Percentiles rank a stretch among this genome's conserved stretches.
Conservation (phyloP, 2,113 vertebrate species). For the Elaphurus davidianus region DNA sequence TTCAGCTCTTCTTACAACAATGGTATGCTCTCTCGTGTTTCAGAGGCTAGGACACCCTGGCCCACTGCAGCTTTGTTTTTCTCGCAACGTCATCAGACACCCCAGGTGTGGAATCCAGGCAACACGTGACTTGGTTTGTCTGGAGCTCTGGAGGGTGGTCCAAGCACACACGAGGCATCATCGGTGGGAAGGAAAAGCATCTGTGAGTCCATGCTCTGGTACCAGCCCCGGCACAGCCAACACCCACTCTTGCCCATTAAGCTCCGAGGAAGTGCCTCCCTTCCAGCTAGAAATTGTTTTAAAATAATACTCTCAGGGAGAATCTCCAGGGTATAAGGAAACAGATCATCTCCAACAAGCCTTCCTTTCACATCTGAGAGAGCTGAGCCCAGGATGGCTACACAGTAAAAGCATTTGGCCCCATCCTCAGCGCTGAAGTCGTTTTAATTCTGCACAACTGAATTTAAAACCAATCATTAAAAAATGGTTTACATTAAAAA, state of each 20-base stretch:
- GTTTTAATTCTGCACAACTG: background rate
- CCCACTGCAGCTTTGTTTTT: accelerated
- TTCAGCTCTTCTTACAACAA: accelerated
- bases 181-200: accelerated
- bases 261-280: too few relatives aligned
- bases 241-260: accelerated
- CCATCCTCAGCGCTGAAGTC: accelerated
- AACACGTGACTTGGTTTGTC: accelerated
- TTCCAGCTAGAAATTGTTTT: background rate
- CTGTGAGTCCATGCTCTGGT: accelerated
- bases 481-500: background rate
- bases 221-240: accelerated
- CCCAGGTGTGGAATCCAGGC: accelerated
- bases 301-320: background rate
- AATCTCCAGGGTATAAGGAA: background rate
- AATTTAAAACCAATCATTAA: background rate
- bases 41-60: background rate
- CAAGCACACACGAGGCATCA: accelerated
- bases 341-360: background rate
- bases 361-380: background rate
- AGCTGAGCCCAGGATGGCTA: accelerated
- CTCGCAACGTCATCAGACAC: accelerated
- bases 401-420: accelerated
- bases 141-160: background rate
- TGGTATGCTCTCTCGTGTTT: accelerated